Percentiles rank a stretch among this genome's conserved stretches.
These are phyloP conservation scores for Furcula furcula DNA, from an alignment of 2,888 invertebrate genomes.

Conservation along the genomic window DNA sequence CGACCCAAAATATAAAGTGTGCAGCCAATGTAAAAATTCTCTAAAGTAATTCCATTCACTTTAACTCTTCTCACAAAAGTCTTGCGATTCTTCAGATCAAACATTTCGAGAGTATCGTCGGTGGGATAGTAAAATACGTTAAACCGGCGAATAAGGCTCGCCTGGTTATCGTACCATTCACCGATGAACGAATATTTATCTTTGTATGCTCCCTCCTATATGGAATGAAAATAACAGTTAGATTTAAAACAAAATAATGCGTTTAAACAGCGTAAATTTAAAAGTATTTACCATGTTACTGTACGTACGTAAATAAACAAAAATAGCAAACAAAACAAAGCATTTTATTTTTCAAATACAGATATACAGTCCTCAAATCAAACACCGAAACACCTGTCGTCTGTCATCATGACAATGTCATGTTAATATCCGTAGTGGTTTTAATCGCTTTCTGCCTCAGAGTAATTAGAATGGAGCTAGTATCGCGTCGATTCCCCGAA, in stretches of 20 bases:
- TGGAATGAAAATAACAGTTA: constrained; percentile 3
- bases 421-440: too few relatives aligned
- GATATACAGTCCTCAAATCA: not conserved
- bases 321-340: too few relatives aligned
- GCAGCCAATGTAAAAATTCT: constrained; percentile 88
- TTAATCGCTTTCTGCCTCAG: too few relatives aligned
- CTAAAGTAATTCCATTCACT: constrained; percentile 83
- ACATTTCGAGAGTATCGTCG: constrained; percentile 92
- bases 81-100: constrained; percentile 83
- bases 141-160: constrained; percentile 87
- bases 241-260: not conserved
- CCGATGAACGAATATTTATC: constrained; percentile 85
- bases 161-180: constrained; percentile 94
- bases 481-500: too few relatives aligned
- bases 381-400: not conserved
- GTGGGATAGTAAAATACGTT: constrained; percentile 88
- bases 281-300: not conserved
- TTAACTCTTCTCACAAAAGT: constrained; percentile 85
- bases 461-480: too few relatives aligned
- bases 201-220: constrained; percentile 72
- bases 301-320: too few relatives aligned
- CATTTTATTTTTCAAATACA: too few relatives aligned
- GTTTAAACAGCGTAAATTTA: not conserved
- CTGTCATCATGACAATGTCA: too few relatives aligned
- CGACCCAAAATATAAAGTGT: constrained; percentile 88